phyloP scores from a whole-genome alignment of 2,888 invertebrate species.

The Eupsilia transversa region DNA sequence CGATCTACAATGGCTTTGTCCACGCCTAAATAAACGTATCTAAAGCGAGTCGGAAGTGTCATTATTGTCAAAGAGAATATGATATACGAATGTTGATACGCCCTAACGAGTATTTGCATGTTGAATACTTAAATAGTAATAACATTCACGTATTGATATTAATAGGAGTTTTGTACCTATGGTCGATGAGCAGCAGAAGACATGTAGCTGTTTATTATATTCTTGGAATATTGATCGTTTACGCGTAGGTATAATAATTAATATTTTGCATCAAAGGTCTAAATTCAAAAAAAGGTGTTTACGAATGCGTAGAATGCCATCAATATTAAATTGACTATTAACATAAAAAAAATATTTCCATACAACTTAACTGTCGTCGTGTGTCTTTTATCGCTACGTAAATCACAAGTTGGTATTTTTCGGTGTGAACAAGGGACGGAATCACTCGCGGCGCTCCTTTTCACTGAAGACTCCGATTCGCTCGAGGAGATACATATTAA shows the following conservation, averaged over 20 bases:
- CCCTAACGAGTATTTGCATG: conserved; percentile 43
- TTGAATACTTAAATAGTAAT: conserved; percentile 27
- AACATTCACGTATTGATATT: conserved; percentile 9
- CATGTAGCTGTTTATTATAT: conserved; percentile 5
- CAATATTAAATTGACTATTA: background rate
- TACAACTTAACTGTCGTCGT: conserved; percentile 3
- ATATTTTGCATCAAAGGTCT: background rate
- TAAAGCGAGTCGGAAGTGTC: conserved; percentile 44
- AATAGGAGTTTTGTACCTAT: background rate
- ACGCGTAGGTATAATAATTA: background rate
- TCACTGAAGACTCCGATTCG: conserved; percentile 60
- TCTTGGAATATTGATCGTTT: background rate
- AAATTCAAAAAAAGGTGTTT: background rate
- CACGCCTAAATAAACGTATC: conserved; percentile 60
- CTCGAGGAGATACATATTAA: conserved; percentile 68
- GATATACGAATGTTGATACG: conserved; percentile 41
- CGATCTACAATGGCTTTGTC: conserved; percentile 43
- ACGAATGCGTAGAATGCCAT: background rate
- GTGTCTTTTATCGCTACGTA: conserved; percentile 39
- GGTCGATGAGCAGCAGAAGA: conserved; percentile 3
- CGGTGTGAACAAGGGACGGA: conserved; percentile 55
- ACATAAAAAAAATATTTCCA: background rate
- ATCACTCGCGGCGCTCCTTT: conserved; percentile 57
- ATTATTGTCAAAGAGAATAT: conserved; percentile 57
- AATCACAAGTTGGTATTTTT: conserved; percentile 57